Conservation (phyloP, 1,140 invertebrate species). For the Platyscapa corneri region DNA sequence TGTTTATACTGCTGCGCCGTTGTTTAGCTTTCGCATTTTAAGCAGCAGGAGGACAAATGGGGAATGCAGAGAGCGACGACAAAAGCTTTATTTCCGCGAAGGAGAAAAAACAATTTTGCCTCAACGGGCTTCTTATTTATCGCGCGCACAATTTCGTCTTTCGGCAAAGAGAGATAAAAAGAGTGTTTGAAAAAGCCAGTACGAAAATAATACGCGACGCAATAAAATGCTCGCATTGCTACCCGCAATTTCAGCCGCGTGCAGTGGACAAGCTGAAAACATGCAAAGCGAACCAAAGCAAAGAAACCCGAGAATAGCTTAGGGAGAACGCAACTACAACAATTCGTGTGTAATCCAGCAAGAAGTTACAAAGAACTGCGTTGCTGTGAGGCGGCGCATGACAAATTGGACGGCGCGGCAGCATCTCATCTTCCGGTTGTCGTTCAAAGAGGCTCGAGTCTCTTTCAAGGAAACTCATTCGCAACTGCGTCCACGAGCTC, state of each 20-base stretch:
- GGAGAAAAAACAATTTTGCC: slow-evolving; percentile 8
- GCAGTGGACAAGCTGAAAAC: neutral
- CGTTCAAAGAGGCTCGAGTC: neutral
- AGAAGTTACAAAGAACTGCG: no score
- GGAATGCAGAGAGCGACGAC: neutral
- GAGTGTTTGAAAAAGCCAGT: neutral
- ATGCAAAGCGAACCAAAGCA: neutral
- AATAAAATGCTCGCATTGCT: neutral
- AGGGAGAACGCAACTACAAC: neutral
- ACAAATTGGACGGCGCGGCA: no score
- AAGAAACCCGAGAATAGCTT: neutral
- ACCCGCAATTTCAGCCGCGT: neutral
- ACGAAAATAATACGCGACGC: neutral
- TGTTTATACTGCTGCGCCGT: no score
- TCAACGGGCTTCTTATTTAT: neutral
- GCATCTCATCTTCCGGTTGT: neutral
- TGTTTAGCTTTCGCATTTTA: neutral
- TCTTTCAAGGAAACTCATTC: neutral
- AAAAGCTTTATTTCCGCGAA: neutral
- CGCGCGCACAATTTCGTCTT: neutral
- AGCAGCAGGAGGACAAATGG: neutral
- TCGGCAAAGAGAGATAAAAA: neutral
- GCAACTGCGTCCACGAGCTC: no score
- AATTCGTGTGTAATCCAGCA: neutral
- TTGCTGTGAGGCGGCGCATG: neutral